Evolutionary conservation across 2,113 vertebrate genomes (phyloP).

Genomic region (Gnathonemus longibarbis): DNA sequence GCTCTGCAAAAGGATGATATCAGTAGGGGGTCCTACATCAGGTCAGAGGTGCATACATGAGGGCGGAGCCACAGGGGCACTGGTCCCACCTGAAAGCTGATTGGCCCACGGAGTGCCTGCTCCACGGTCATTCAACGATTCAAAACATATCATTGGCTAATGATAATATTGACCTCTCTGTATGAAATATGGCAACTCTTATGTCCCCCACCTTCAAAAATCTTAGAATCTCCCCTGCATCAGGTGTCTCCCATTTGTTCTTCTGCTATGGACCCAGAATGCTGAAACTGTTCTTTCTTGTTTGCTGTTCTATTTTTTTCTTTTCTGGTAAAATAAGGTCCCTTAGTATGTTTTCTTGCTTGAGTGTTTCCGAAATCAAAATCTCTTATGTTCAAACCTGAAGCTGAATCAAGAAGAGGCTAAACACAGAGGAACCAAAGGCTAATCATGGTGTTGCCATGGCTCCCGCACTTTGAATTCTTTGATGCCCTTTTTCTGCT

Average conservation of each 20-base stretch:
- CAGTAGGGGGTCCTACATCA: background rate
- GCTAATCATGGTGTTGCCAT: background rate
- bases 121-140: background rate
- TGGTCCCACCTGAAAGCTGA: background rate
- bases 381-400: background rate
- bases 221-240: background rate
- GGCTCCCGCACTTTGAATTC: background rate
- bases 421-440: background rate
- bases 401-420: background rate
- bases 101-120: background rate
- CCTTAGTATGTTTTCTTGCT: background rate
- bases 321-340: background rate
- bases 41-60: background rate
- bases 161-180: background rate
- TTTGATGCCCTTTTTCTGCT: background rate
- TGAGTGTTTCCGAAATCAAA: background rate
- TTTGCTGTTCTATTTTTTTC: background rate
- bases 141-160: background rate
- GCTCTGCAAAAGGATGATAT: no score
- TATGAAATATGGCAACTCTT: background rate
- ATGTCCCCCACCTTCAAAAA: background rate
- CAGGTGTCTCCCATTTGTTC: background rate
- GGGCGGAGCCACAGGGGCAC: background rate
- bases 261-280: background rate
- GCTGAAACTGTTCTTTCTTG: background rate